Conservation (phyloP, 2,113 vertebrate species). For the Engraulis encrasicolus region DNA sequence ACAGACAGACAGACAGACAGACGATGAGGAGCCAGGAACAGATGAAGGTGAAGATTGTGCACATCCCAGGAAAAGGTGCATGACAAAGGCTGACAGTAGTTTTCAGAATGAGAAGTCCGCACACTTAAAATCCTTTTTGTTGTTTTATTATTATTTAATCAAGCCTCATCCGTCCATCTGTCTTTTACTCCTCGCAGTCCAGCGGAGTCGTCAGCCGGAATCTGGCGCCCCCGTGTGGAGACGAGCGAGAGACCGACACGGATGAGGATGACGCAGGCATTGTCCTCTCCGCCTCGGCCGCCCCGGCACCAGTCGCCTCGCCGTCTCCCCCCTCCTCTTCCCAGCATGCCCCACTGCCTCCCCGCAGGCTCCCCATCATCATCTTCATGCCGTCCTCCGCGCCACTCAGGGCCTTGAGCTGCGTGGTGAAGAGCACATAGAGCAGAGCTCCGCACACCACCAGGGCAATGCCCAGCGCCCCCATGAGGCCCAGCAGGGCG, state of each 20-base stretch:
- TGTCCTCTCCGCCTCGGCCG: not conserved
- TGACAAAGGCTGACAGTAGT: no score
- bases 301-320: not conserved
- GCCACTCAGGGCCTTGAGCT: conserved; percentile 74
- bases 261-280: not conserved
- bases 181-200: conserved; percentile 8
- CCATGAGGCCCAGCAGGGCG: conserved; percentile 69
- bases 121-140: no score
- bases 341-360: conserved; percentile 18
- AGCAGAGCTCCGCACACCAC: conserved; percentile 61
- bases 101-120: no score
- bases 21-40: not conserved
- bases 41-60: no score
- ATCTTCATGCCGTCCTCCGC: conserved; percentile 74
- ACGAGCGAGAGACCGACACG: no score
- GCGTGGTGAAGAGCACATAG: conserved; percentile 73
- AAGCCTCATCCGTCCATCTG: no score
- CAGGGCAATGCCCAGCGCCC: conserved; percentile 57
- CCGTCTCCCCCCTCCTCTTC: no score
- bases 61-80: no score
- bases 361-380: conserved; percentile 57
- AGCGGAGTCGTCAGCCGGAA: not conserved
- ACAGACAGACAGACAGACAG: not conserved
- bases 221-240: not conserved
- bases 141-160: no score